A percentile compares a stretch with the other conserved stretches of the same genome.
phyloP scores from a whole-genome alignment of 2,113 vertebrate species.

The Galbula dea region DNA sequence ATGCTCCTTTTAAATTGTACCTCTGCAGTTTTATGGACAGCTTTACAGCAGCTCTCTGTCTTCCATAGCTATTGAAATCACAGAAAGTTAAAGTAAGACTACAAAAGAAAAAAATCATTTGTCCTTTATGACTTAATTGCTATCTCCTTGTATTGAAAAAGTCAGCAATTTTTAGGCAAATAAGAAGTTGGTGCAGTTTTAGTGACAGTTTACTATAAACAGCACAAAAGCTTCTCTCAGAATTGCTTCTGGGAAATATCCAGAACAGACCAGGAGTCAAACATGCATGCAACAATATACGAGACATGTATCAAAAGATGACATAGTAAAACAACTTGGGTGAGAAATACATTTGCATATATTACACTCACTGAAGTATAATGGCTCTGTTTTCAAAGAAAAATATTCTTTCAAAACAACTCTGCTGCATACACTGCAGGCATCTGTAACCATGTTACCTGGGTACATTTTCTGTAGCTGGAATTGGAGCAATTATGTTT shows the following conservation, averaged over 20 bases:
- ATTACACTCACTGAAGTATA: not conserved
- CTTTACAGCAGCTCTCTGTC: not conserved
- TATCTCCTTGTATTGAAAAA: not conserved
- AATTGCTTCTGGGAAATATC: not conserved
- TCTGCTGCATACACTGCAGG: not conserved
- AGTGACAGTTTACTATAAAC: not conserved
- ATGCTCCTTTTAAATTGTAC: not conserved
- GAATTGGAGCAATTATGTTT: constrained; percentile 8
- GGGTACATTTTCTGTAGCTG: not conserved
- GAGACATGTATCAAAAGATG: not conserved
- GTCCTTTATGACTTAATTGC: not conserved
- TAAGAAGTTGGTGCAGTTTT: not conserved
- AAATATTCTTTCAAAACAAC: not conserved
- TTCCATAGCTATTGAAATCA: not conserved
- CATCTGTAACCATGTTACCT: not conserved
- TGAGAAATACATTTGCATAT: not conserved
- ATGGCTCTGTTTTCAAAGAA: not conserved
- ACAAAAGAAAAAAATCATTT: not conserved
- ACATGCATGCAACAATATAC: not conserved
- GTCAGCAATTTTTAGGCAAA: not conserved
- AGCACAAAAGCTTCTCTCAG: not conserved
- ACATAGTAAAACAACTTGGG: not conserved
- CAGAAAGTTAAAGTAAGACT: not conserved
- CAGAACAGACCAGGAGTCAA: accelerated
- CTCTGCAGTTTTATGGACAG: not conserved